A percentile compares a stretch with the other conserved stretches of the same genome.
Evolutionary conservation across 2,888 invertebrate genomes (phyloP).

Genomic region (Drosophila yooni): DNA sequence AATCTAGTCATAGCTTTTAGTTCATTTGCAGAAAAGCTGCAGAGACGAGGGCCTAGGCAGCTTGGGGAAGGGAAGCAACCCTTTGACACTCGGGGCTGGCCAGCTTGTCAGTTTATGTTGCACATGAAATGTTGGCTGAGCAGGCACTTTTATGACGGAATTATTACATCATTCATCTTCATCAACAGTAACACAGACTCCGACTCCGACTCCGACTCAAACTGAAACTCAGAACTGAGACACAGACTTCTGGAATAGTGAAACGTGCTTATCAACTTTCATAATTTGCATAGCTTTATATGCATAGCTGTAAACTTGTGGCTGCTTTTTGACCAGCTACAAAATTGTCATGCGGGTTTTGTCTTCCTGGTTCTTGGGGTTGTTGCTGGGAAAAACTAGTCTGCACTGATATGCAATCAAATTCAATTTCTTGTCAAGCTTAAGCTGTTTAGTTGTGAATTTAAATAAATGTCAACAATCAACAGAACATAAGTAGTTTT

Average conservation of each 20-base stretch:
- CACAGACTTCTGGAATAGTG: conserved; percentile 32
- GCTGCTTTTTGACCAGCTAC: conserved; percentile 33
- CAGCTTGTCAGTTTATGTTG: conserved; percentile 59
- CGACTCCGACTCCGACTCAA: not conserved
- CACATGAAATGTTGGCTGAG: conserved; percentile 53
- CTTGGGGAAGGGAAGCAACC: conserved; percentile 36
- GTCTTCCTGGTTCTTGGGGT: conserved; percentile 40
- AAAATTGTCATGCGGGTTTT: conserved; percentile 58
- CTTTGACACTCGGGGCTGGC: conserved; percentile 56
- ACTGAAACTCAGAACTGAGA: conserved; percentile 12
- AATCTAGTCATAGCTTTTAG: conserved; percentile 57
- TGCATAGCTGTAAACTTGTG: conserved; percentile 36
- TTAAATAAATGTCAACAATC: conserved; percentile 29
- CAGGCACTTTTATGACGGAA: conserved; percentile 76
- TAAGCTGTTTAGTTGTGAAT: conserved; percentile 35
- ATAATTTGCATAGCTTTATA: conserved; percentile 47
- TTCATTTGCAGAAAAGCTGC: conserved; percentile 42
- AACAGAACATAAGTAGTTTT: not conserved
- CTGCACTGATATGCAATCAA: conserved; percentile 61
- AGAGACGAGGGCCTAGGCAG: not conserved
- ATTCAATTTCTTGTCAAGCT: conserved; percentile 58
- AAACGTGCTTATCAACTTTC: conserved; percentile 67
- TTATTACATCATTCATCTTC: conserved; percentile 81
- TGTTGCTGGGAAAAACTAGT: conserved; percentile 47
- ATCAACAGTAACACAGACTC: conserved; percentile 46